Evolutionary conservation across 2,113 vertebrate genomes (phyloP), one percentile per base, ranked within the genome.

Genomic region (Salvelinus sp.): DNA sequence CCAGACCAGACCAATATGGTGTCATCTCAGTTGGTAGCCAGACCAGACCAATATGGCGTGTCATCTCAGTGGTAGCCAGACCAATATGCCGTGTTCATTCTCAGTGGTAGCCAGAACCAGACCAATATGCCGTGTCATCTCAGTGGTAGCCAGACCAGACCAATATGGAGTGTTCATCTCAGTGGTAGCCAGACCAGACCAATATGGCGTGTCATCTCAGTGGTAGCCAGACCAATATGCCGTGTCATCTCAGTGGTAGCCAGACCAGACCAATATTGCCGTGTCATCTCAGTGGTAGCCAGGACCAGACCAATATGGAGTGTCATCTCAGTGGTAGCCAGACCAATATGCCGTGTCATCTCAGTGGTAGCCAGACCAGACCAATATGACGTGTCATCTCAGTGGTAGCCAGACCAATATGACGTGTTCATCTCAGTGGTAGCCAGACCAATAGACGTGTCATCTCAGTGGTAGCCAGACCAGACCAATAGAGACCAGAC

Each of bases 21-120:
- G 13, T 33, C 16, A 62, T 14, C 85, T 93, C 93, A 99, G 25
- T n/a, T 27, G 25, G 25, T 27, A 27, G 25, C n/a, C n/a, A n/a
- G n/a, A n/a, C 25, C 25, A 27, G 25, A 48, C 13, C 9, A 48
- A 48, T 48, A 48, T 48, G 47, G 0, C 4, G 58, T n/a, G 13
- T 33, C 16, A 62, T 14, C 18, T 62, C 18, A 3, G 58, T n/a
- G 13, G 58, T 6, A 62, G 58, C 58, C 22, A n/a, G 57, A 16
- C 57, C 18, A 58, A 12, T 4, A n/a, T 3, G 30, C 0, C 1
- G 25, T 27, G 25, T n/a, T 27, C 25, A 27, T n/a, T 27, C 25
- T 27, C 25, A 27, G 25, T 27, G 25, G 25, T 27, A 27, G 25
- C n/a, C n/a, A n/a, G n/a, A n/a, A n/a, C 47, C 47, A 48, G 47